These are phyloP conservation scores for Sycophila sp. DNA, from an alignment of 1,140 invertebrate genomes.

Conservation along the genomic window DNA sequence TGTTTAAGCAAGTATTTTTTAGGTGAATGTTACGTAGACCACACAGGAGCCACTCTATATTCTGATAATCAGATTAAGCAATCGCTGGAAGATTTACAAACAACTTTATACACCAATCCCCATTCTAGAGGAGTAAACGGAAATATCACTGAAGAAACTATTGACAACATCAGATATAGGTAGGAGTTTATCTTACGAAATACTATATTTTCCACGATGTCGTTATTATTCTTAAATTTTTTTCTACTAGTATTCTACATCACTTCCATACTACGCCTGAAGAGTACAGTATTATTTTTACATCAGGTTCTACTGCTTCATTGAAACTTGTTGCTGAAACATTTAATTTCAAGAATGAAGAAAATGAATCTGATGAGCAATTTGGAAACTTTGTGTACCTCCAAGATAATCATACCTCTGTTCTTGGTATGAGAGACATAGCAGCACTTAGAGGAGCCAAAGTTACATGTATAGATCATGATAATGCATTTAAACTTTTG, in stretches of 20 bases:
- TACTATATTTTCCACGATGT: conserved; percentile 7
- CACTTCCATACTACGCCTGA: conserved; percentile 85
- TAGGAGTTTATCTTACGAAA: conserved; percentile 55
- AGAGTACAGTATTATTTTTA: conserved; percentile 91
- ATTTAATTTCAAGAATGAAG: conserved; percentile 73
- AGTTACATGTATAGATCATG: conserved; percentile 67
- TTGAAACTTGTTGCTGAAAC: conserved; percentile 86
- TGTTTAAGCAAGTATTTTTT: too few relatives aligned
- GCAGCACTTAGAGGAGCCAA: conserved; percentile 63
- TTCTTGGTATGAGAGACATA: conserved; percentile 87
- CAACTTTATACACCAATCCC: conserved; percentile 87
- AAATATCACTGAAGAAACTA: conserved; percentile 78
- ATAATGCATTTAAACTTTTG: conserved; percentile 65
- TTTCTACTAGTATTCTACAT: conserved; percentile 75
- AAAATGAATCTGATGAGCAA: conserved; percentile 43
- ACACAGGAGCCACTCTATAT: conserved; percentile 89
- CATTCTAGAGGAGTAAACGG: conserved; percentile 79
- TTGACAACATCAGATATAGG: conserved; percentile 84
- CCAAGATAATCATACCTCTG: conserved; percentile 94
- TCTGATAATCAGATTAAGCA: conserved; percentile 78
- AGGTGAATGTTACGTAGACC: conserved; percentile 88
- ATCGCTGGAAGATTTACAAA: conserved; percentile 73
- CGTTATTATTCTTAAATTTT: neutral
- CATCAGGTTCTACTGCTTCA: conserved; percentile 85
- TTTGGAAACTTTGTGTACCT: conserved; percentile 81